These are phyloP conservation scores for Geococcyx californianus DNA, from an alignment of 2,113 vertebrate genomes.

Conservation along the genomic window DNA sequence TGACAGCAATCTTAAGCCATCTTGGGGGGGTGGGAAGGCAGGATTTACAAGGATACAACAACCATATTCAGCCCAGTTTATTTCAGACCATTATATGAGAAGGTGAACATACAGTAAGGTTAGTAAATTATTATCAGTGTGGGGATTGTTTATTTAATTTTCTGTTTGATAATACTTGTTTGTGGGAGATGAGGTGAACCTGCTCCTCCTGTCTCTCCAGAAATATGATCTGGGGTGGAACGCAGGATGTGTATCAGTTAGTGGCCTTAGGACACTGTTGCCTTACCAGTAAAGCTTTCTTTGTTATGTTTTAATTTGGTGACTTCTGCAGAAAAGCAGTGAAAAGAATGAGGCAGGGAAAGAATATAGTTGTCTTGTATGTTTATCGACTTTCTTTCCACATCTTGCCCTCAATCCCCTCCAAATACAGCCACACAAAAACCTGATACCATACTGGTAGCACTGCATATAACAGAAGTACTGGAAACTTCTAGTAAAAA, in stretches of 20 bases:
- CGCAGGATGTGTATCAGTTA: accelerated
- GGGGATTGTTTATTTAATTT: not conserved
- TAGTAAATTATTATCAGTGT: conserved; percentile 28
- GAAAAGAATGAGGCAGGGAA: not conserved
- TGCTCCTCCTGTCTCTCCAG: not conserved
- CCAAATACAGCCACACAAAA: not conserved
- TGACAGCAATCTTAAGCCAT: conserved; percentile 53
- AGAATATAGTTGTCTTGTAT: not conserved
- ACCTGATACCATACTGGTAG: not conserved
- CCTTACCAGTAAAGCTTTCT: not conserved
- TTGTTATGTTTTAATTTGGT: not conserved
- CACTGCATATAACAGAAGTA: not conserved
- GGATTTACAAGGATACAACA: not conserved
- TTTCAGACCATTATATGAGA: conserved; percentile 57
- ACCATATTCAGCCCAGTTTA: conserved; percentile 33
- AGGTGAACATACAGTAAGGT: conserved; percentile 59
- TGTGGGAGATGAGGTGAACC: not conserved
- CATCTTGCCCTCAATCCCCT: not conserved
- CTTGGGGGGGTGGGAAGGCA: conserved; percentile 18
- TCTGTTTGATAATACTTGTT: not conserved
- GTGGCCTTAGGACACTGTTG: not conserved
- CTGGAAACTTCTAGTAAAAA: not conserved
- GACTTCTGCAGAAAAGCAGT: not conserved
- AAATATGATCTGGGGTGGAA: not conserved
- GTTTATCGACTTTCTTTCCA: not conserved